Conservation (phyloP, 2,113 vertebrate genomes). For the Cynocephalus volans region DNA sequence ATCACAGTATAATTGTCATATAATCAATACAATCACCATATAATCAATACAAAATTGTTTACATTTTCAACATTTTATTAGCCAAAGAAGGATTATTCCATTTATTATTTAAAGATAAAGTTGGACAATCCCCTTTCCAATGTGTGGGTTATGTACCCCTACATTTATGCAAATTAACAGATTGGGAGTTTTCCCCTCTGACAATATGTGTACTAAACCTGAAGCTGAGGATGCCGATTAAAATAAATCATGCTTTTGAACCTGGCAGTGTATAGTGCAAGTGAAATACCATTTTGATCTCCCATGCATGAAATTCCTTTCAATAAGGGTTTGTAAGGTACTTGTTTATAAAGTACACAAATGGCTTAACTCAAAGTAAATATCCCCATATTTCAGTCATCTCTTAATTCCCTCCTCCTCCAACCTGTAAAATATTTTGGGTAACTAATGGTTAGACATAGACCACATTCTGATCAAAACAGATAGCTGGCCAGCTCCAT, state of each 20-base stretch:
- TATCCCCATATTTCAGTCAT: background rate
- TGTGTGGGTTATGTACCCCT: background rate
- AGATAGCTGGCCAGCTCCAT: background rate
- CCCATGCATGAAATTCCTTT: background rate
- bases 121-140: background rate
- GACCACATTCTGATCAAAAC: background rate
- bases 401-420: background rate
- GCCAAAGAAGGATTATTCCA: background rate
- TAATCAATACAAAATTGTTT: background rate
- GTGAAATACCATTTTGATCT: background rate
- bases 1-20: background rate
- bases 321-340: background rate
- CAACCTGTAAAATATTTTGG: background rate
- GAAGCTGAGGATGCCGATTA: background rate
- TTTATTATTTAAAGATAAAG: background rate
- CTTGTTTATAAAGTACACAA: background rate
- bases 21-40: background rate
- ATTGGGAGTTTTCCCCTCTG: background rate
- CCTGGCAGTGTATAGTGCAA: background rate
- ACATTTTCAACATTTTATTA: background rate
- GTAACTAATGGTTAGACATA: too few species aligned
- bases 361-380: background rate
- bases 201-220: background rate
- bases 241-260: background rate
- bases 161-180: background rate